A percentile compares a stretch with the other conserved stretches of the same genome.
These are phyloP conservation scores for Brenthis ino DNA, from an alignment of 2,888 invertebrate species.

Conservation along the genomic window DNA sequence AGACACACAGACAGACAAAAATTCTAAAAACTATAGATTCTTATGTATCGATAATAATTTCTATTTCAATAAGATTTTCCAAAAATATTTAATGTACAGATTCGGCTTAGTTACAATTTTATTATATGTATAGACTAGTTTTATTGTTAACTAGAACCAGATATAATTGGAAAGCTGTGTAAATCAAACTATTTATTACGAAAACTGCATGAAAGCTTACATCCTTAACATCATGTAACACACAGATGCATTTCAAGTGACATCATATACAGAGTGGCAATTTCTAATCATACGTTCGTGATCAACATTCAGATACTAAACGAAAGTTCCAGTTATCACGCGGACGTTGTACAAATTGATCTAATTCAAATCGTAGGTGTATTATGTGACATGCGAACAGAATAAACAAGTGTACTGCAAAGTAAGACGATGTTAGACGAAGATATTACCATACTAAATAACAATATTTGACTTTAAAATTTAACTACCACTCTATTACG, in stretches of 20 bases:
- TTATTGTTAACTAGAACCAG: too few relatives aligned
- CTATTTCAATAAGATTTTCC: too few relatives aligned
- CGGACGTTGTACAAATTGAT: slow-evolving; percentile 45
- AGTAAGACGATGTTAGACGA: slow-evolving; percentile 2
- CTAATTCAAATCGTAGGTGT: slow-evolving; percentile 37
- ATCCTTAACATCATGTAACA: slow-evolving; percentile 33
- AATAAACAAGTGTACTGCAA: slow-evolving; percentile 13
- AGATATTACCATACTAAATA: slow-evolving; percentile 12
- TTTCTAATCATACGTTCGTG: slow-evolving; percentile 73
- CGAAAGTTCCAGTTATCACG: slow-evolving; percentile 67
- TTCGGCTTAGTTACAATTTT: too few relatives aligned
- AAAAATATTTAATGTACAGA: too few relatives aligned
- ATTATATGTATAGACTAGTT: too few relatives aligned
- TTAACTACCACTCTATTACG: too few relatives aligned
- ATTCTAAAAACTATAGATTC: too few relatives aligned
- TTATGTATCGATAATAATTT: too few relatives aligned
- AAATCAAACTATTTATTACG: slow-evolving; percentile 25
- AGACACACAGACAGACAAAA: too few relatives aligned
- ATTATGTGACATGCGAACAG: slow-evolving; percentile 24
- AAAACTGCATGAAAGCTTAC: slow-evolving; percentile 25
- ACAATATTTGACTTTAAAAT: not conserved
- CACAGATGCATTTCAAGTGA: slow-evolving; percentile 51
- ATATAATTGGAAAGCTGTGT: too few relatives aligned
- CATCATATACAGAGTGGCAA: slow-evolving; percentile 57
- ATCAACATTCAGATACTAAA: slow-evolving; percentile 60